Base-by-base conservation (phyloP, 2,888 invertebrate genomes). In the Reticulitermes lucifugus region DNA sequence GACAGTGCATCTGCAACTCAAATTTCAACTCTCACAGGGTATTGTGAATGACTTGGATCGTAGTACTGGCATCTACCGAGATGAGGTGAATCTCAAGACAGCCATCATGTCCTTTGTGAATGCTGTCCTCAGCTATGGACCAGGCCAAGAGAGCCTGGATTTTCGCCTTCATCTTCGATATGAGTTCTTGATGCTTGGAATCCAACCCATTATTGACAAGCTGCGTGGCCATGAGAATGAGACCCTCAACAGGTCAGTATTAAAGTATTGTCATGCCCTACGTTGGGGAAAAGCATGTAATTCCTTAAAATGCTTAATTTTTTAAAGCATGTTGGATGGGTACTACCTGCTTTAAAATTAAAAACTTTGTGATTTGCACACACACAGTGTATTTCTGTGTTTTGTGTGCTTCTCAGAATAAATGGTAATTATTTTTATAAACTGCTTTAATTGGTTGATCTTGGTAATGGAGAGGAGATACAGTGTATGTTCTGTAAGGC, bases 51-150 rank as follows among this genome's bases (percentile, higher is more conserved):
- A 98, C 89, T 91, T 98, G 88, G 98, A 98, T 90, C 94, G 97
- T 83, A 97, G 96, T 85, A 97, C 96, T 0, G 98, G 98, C 21
- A 95, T 96, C 25, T 98, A 98, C 90, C 93, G 96, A 46, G 98
- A 99, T 88, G 98, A 98, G 90, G 95, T 99, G 6, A 96, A 96
- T 79, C 92, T 99, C 0, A 98, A 99, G 92, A 98, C 98, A 0
- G 98, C 99, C 51, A 97, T 99, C 87, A 98, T 99, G 98, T 98
- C 98, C 5, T 98, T 99, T 89, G 95, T 99, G 84, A 99, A 99
- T 89, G 99, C 99, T 6, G 97, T 99, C 0, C 92, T 99, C 43
- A 98, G 98, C 90, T 99, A 98, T 89, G 99, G 99, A 0, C 96
- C 98, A 0, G 99, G 99, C 0, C 98, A 99, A 90, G 98, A 98